Evolutionary conservation across 2,797 vertebrate genomes (phyloP).

Genomic region (Bryconaethiops microstoma): DNA sequence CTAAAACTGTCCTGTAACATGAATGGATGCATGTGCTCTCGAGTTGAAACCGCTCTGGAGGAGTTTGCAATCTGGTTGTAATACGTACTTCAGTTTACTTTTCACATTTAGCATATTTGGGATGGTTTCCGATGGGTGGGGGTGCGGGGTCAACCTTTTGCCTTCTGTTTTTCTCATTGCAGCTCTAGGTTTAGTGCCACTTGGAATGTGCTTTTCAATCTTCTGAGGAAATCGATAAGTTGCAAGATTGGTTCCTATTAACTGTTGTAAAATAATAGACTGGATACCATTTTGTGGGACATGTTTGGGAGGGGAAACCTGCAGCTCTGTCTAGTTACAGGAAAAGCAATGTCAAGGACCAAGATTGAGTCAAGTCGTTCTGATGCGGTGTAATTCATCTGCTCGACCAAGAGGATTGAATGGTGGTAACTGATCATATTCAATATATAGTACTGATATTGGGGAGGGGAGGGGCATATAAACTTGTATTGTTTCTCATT

Average conservation of each 20-base stretch:
- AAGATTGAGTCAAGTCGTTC: conserved; percentile 6
- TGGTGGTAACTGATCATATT: conserved; percentile 45
- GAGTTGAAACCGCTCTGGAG: not conserved
- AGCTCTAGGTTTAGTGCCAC: conserved; percentile 59
- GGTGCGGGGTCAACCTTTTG: conserved; percentile 60
- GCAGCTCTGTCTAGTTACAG: conserved; percentile 55
- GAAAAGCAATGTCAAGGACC: conserved; percentile 24
- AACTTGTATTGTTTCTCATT: conserved; percentile 54
- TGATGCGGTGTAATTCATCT: not conserved
- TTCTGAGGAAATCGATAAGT: conserved; percentile 44
- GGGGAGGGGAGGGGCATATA: conserved; percentile 27
- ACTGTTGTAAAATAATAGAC: not conserved
- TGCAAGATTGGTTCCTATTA: not conserved
- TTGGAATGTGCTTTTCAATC: conserved; percentile 22
- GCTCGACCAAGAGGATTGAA: conserved; percentile 19
- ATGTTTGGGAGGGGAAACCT: conserved; percentile 38
- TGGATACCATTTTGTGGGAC: not conserved
- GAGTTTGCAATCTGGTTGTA: conserved; percentile 12
- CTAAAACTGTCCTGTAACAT: conserved; percentile 65
- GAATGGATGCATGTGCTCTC: conserved; percentile 58
- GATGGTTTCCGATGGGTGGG: conserved; percentile 13
- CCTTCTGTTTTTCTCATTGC: conserved; percentile 65
- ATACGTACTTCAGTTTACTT: not conserved
- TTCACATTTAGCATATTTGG: conserved; percentile 26
- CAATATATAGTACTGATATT: not conserved